These are phyloP conservation scores for Autographa pulchrina DNA, from an alignment of 2,888 invertebrate genomes.

Conservation along the genomic window DNA sequence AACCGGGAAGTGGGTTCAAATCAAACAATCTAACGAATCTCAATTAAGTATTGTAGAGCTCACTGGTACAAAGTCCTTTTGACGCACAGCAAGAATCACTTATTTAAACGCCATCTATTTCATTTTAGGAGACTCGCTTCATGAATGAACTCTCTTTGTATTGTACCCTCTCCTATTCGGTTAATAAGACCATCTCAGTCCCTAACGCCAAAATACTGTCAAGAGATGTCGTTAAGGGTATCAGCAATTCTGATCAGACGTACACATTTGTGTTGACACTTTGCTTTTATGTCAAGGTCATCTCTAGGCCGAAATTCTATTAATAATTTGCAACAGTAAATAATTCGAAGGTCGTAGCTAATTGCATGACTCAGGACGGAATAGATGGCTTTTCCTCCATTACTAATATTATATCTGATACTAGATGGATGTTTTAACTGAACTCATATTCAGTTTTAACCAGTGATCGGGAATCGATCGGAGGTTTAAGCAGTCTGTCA, in stretches of 20 bases:
- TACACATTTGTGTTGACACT: not conserved
- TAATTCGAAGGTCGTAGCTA: not conserved
- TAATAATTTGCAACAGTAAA: not conserved
- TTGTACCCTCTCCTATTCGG: not conserved
- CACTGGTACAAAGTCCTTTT: no score
- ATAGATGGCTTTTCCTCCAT: no score
- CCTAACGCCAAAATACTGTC: not conserved
- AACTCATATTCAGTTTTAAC: not conserved
- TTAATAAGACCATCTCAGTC: not conserved
- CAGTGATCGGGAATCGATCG: not conserved
- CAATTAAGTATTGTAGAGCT: no score
- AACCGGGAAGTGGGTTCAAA: no score
- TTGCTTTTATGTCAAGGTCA: not conserved
- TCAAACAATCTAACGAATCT: no score
- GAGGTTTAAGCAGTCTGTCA: not conserved
- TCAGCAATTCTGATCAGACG: not conserved
- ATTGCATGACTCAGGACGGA: not conserved
- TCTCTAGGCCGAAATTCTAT: slow-evolving; percentile 2
- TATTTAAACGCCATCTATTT: no score
- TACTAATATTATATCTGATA: no score
- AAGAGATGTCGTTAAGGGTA: not conserved
- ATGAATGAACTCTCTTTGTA: not conserved
- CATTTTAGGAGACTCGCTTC: no score
- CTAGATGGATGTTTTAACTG: not conserved
- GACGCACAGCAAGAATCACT: no score